Base-by-base conservation (phyloP, 2,113 vertebrate genomes). In the Progne subis region DNA sequence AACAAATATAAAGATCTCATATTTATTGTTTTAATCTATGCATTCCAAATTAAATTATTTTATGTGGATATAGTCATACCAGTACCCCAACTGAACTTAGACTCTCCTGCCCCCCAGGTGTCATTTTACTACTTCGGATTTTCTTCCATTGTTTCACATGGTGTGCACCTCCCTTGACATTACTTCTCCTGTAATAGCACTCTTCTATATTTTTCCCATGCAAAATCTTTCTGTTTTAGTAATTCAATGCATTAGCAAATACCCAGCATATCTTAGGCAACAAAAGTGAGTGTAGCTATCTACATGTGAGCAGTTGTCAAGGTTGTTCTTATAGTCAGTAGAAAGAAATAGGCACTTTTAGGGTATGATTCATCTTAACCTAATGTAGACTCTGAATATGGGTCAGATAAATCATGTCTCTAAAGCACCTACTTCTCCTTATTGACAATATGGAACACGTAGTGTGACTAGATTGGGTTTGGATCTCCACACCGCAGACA, bases 321-420 rank as follows among this genome's bases (percentile, higher is more conserved):
- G 65, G 28, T 7, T 83, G 31, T 91, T 59, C 41, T 90, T 60
- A 41, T 3, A 87, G n/a, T 47, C 61, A 87, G 41, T 32, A 80
- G 65, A 71, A 94, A 92, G 60, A 91, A 94, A 90, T 4, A 56
- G 37, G 39, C 44, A 68, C 24, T 85, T 90, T 69, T 49, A 79
- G 49, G 10, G 24, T 79, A 60, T 87, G 74, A 87, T 64, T 92
- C 78, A 85, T 68, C 53, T 87, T 94, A 93, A 82, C 53, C 57
- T 89, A 31, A 39, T 31, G 70, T 29, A 90, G 61, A 72, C 31
- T 56, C 5, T 57, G 82, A 79, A 79, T 87, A 87, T 32, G 72
- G 78, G 90, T 91, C 90, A 90, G 67, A 56, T 82, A 49, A 91
- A 95, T 91, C 74, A 79, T 8, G 19, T 60, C 49, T 87, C 68